Base-by-base conservation (phyloP, 2,113 vertebrate genomes). In the Notothenia rossii region DNA sequence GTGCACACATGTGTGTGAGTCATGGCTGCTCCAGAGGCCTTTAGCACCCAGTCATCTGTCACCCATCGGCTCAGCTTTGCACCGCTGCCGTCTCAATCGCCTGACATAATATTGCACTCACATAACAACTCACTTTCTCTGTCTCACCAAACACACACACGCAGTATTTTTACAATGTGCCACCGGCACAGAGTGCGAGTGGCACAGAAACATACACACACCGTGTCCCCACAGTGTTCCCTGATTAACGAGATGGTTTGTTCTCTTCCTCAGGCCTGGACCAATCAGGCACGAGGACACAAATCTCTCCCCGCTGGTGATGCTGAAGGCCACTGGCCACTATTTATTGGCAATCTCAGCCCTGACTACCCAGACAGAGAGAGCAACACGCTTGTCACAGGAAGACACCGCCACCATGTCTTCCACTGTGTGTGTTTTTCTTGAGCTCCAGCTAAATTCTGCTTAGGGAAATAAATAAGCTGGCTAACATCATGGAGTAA, bases 311-410 rank as follows among this genome's bases (percentile, higher is more conserved):
- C 91, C 20, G 81, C 86, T 84, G 86, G 83, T 82, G 89, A 87
- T 72, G 84, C 87, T 87, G 91, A 93, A 94, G 91, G 92, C 92
- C 92, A 91, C 88, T 77, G 86, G 89, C 77, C 90, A 91, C 91
- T 93, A 94, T 93, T 94, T 94, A 94, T 93, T 92, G 88, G 89
- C 91, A 93, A 93, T 93, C 85, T 93, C 88, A 76, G 82, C 68
- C 70, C 86, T 92, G 92, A 93, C 88, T 89, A 90, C 49, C 87
- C 87, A 94, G 91, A 93, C 89, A 91, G 90, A 74, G 76, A 77
- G 74, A 86, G 88, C 69, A 54, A 92, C 92, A 94, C 87, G 89
- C 72, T 56, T 83, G 66, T 82, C 82, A 86, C 88, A 72, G 84
- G 88, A 79, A 64, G 77, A 84, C 90, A 87, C 70, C 81, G 48